Conservation (phyloP, 1,140 invertebrate species). For the Drosophila lacteicornis region DNA sequence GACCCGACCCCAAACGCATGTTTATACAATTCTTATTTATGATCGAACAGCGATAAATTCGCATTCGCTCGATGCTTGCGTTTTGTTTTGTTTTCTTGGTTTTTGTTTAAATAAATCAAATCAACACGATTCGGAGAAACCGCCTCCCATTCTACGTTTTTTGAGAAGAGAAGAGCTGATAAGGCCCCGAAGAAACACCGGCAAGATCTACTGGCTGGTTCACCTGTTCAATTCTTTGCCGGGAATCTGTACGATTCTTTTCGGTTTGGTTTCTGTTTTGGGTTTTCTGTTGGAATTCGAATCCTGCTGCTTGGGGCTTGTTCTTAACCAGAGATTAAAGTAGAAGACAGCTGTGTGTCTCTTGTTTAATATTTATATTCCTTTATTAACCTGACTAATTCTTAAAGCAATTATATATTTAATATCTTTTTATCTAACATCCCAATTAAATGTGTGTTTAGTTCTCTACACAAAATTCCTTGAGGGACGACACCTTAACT, state of each 20-base stretch:
- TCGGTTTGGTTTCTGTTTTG: background rate
- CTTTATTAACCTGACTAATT: background rate
- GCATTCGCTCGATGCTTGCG: constrained; percentile 21
- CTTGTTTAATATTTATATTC: background rate
- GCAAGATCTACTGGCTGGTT: constrained; percentile 28
- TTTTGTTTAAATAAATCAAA: constrained; percentile 79
- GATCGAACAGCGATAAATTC: constrained; percentile 79
- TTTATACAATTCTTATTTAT: constrained; percentile 84
- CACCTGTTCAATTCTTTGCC: constrained; percentile 35
- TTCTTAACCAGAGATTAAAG: constrained; percentile 7
- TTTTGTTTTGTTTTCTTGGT: constrained; percentile 13
- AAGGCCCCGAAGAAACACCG: constrained; percentile 32
- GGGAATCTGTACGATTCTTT: constrained; percentile 7
- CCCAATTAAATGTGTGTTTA: background rate
- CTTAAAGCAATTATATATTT: background rate
- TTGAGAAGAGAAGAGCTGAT: constrained; percentile 27
- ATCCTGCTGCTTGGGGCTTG: constrained; percentile 9
- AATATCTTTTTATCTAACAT: constrained; percentile 14
- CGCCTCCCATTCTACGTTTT: constrained; percentile 31
- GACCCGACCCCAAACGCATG: constrained; percentile 62
- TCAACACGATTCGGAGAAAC: constrained; percentile 83
- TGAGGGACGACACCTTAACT: constrained; percentile 11
- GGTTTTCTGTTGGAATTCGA: background rate
- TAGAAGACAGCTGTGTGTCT: background rate
- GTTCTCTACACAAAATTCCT: constrained; percentile 5